These are phyloP conservation scores for Nansenia antarctica DNA, from an alignment of 2,113 vertebrate genomes.

Conservation along the genomic window DNA sequence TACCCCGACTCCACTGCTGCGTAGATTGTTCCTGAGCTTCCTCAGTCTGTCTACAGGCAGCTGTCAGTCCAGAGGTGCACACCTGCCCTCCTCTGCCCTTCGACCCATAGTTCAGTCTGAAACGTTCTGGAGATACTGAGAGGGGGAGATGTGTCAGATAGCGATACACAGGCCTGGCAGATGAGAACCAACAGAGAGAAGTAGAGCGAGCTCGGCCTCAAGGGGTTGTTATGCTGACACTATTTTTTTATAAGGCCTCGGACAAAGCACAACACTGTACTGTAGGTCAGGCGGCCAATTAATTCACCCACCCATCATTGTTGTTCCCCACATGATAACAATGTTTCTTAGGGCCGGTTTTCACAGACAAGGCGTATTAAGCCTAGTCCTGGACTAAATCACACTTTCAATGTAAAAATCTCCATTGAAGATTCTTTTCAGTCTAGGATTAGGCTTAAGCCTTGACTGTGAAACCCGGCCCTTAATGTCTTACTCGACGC, in stretches of 20 bases:
- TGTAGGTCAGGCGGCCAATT: neutral
- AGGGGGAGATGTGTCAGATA: constrained; percentile 9
- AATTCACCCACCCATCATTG: too few species aligned
- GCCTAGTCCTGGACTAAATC: too few species aligned
- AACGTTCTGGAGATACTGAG: constrained; percentile 85
- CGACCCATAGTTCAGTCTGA: constrained; percentile 51
- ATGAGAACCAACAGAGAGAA: neutral
- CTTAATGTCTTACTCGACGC: too few species aligned
- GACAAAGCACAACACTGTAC: too few species aligned
- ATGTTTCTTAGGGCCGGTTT: too few species aligned
- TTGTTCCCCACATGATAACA: too few species aligned
- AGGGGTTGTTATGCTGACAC: neutral
- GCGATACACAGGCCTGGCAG: neutral
- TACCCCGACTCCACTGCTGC: constrained; percentile 78
- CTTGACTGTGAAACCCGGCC: too few species aligned
- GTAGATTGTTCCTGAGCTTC: constrained; percentile 53
- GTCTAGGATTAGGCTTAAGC: too few species aligned
- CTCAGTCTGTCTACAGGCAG: constrained; percentile 65
- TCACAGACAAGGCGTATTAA: too few species aligned
- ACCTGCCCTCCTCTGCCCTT: constrained; percentile 54
- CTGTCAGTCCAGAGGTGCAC: constrained; percentile 32
- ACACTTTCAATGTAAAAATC: too few species aligned
- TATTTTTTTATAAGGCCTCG: too few species aligned
- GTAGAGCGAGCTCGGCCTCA: neutral
- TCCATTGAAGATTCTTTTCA: too few species aligned